Conservation (phyloP, 1,140 invertebrate species). For the Aleiodes sp. region DNA sequence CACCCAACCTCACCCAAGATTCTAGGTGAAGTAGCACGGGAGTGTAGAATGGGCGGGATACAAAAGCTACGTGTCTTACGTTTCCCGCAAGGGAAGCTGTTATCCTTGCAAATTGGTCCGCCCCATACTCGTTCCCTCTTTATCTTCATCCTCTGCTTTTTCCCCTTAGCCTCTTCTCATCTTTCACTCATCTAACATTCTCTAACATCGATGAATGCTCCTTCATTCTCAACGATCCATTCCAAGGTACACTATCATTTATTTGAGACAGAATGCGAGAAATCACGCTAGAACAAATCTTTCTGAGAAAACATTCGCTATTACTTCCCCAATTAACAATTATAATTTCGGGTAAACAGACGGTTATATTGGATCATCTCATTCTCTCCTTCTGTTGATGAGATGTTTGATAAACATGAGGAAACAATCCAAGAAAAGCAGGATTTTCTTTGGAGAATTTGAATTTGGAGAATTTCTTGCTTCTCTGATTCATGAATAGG, state of each 20-base stretch:
- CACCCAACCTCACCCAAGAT: slow-evolving; percentile 10
- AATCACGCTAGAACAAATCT: slow-evolving; percentile 23
- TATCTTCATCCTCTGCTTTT: not conserved
- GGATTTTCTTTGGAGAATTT: too few species aligned
- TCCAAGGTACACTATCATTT: slow-evolving; percentile 10
- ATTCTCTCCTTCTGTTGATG: not conserved
- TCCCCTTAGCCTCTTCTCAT: slow-evolving; percentile 4
- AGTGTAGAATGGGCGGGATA: slow-evolving; percentile 5
- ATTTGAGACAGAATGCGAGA: too few species aligned
- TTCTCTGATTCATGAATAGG: too few species aligned
- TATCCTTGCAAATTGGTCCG: slow-evolving; percentile 35
- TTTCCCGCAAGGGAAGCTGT: slow-evolving; percentile 16
- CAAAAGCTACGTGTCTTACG: slow-evolving; percentile 9
- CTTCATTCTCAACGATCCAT: not conserved
- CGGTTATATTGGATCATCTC: slow-evolving; percentile 43
- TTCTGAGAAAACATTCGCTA: slow-evolving; percentile 24
- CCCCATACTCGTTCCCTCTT: not conserved
- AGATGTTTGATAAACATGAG: not conserved
- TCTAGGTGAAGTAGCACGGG: too few species aligned
- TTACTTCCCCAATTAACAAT: slow-evolving; percentile 47
- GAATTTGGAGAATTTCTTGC: too few species aligned
- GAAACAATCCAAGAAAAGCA: not conserved
- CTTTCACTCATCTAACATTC: not conserved
- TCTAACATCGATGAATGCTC: not conserved
- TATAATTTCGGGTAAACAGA: slow-evolving; percentile 49